phyloP scores from a whole-genome alignment of 1,140 invertebrate species.

The Tetraneura akinire region DNA sequence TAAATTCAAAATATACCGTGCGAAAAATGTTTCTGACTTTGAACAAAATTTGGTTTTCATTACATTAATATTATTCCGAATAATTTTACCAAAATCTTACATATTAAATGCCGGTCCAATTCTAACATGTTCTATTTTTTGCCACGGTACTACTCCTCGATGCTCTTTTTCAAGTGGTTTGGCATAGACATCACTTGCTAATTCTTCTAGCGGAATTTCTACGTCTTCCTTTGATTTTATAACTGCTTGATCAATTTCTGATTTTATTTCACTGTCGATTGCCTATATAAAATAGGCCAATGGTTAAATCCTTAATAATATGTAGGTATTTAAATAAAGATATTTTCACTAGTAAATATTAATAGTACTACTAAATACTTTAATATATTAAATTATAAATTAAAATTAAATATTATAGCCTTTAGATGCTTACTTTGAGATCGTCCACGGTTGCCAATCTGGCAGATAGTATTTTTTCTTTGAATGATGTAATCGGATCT shows the following conservation, averaged over 20 bases:
- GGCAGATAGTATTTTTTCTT: conserved; percentile 72
- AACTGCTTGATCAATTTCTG: conserved; percentile 81
- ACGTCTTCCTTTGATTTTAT: conserved; percentile 76
- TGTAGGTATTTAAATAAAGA: too few relatives aligned
- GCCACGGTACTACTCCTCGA: conserved; percentile 65
- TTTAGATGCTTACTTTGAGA: conserved; percentile 77
- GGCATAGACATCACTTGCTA: conserved; percentile 85
- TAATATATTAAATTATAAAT: neutral
- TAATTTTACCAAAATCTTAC: neutral
- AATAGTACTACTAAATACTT: too few relatives aligned
- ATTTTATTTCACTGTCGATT: conserved; percentile 81
- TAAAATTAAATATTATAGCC: too few relatives aligned
- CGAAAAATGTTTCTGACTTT: too few relatives aligned
- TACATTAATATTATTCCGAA: too few relatives aligned
- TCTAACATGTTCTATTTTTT: conserved; percentile 61
- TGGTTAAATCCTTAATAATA: too few relatives aligned
- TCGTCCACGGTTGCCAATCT: conserved; percentile 74
- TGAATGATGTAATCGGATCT: conserved; percentile 87
- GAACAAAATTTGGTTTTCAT: too few relatives aligned
- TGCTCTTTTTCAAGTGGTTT: conserved; percentile 68
- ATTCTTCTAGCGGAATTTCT: conserved; percentile 79
- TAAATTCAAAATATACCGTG: too few relatives aligned
- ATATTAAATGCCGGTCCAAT: conserved; percentile 63
- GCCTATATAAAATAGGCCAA: conserved; percentile 65
- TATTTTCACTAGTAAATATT: too few relatives aligned